These are phyloP conservation scores for Eulemur albifrons DNA, from an alignment of 2,797 vertebrate species.

Conservation along the genomic window DNA sequence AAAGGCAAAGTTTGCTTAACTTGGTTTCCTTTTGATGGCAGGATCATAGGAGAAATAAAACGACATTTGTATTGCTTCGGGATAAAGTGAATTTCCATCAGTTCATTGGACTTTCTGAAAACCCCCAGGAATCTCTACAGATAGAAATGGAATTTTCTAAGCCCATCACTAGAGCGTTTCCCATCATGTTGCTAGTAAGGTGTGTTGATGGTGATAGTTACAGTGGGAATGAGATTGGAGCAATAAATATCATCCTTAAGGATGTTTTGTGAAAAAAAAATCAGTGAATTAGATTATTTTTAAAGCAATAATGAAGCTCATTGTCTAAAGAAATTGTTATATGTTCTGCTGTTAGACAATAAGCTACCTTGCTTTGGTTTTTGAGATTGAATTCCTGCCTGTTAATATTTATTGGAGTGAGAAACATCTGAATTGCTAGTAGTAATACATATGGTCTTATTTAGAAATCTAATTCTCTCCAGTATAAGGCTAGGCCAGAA, in stretches of 20 bases:
- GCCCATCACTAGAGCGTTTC: constrained; percentile 80
- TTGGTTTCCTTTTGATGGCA: constrained; percentile 18
- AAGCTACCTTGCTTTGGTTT: neutral
- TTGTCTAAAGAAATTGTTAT: neutral
- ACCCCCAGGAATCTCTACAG: constrained; percentile 83
- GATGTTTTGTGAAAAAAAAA: neutral
- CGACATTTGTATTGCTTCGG: constrained; percentile 74
- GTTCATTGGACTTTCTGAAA: constrained; percentile 83
- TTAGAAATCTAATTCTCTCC: neutral
- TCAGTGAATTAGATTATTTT: neutral
- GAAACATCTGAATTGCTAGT: neutral
- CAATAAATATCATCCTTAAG: too few relatives aligned
- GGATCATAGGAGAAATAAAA: constrained; percentile 24
- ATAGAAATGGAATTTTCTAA: constrained; percentile 83
- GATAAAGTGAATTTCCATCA: constrained; percentile 85
- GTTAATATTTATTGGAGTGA: neutral
- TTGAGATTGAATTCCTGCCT: neutral
- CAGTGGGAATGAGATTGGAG: rapidly evolving
- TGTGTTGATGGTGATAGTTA: constrained; percentile 40
- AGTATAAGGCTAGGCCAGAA: neutral
- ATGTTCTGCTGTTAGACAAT: neutral
- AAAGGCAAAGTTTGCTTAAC: neutral
- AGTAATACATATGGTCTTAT: neutral
- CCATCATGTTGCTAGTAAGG: constrained; percentile 90
- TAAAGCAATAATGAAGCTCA: neutral